phyloP scores from a whole-genome alignment of 2,888 invertebrate genomes.

The Brachynemurus nebulosus region DNA sequence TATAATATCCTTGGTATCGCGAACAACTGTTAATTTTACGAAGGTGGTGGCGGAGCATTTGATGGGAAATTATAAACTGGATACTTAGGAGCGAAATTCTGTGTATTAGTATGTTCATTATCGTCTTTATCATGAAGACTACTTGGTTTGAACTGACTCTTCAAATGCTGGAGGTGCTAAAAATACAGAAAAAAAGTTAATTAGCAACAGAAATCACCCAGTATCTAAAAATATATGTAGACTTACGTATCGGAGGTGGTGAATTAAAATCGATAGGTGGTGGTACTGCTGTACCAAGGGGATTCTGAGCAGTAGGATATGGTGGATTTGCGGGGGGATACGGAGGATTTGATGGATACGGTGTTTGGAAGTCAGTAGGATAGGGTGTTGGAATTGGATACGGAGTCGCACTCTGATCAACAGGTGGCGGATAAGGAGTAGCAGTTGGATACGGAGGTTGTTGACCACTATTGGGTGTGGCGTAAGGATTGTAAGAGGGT shows the following conservation, averaged over 20 bases:
- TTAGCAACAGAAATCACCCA: no score
- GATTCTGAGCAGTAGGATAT: background rate
- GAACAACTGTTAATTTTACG: no score
- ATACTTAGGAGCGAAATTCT: conserved; percentile 39
- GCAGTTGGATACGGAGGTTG: background rate
- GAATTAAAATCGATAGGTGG: no score
- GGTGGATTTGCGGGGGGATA: background rate
- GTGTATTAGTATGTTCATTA: conserved; percentile 37
- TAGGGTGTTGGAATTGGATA: conserved; percentile 21
- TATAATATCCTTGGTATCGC: no score
- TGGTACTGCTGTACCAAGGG: background rate
- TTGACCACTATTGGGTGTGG: no score
- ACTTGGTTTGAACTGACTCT: conserved; percentile 39
- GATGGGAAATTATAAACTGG: background rate
- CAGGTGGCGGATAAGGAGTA: background rate
- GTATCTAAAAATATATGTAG: no score
- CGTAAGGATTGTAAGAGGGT: background rate
- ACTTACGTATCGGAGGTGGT: no score
- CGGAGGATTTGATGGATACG: conserved; percentile 12
- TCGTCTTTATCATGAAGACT: conserved; percentile 48
- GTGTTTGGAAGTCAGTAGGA: conserved; percentile 10
- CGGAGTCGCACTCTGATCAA: conserved; percentile 5
- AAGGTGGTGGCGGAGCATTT: background rate
- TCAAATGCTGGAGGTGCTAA: conserved; percentile 30
- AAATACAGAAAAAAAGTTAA: no score